phyloP scores from a whole-genome alignment of 1,140 invertebrate genomes.

The Cyclina sinensis region DNA sequence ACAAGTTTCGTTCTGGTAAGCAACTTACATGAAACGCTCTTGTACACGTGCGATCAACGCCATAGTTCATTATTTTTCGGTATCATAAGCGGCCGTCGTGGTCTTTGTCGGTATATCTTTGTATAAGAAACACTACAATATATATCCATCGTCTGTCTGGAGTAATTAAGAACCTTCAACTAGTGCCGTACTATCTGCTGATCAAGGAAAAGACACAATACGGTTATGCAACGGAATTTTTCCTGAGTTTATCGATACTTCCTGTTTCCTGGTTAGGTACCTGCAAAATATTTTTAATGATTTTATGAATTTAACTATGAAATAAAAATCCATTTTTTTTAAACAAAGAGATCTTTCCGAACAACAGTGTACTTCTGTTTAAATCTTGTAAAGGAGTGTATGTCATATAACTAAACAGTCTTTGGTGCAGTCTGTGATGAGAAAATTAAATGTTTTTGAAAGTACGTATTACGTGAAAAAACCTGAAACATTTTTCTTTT shows the following conservation, averaged over 20 bases:
- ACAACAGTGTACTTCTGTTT: too few relatives aligned
- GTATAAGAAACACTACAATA: background rate
- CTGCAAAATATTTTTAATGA: background rate
- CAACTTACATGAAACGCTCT: background rate
- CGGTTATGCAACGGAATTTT: background rate
- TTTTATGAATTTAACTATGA: too few relatives aligned
- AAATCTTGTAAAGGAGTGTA: too few relatives aligned
- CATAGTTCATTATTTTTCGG: background rate
- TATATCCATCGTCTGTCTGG: background rate
- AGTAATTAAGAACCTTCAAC: background rate
- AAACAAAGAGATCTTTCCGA: too few relatives aligned
- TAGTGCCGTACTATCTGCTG: background rate
- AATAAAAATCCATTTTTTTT: too few relatives aligned
- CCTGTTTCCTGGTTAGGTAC: background rate
- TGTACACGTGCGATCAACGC: background rate
- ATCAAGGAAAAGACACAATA: background rate
- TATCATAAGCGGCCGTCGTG: background rate
- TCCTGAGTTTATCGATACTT: background rate
- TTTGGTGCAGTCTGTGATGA: too few relatives aligned
- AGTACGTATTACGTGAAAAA: too few relatives aligned
- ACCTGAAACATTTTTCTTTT: too few relatives aligned
- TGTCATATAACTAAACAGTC: too few relatives aligned
- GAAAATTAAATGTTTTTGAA: too few relatives aligned
- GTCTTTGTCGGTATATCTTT: background rate
- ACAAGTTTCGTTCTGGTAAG: background rate